phyloP scores from a whole-genome alignment of 1,140 invertebrate species.

The Triops longicaudatus region DNA sequence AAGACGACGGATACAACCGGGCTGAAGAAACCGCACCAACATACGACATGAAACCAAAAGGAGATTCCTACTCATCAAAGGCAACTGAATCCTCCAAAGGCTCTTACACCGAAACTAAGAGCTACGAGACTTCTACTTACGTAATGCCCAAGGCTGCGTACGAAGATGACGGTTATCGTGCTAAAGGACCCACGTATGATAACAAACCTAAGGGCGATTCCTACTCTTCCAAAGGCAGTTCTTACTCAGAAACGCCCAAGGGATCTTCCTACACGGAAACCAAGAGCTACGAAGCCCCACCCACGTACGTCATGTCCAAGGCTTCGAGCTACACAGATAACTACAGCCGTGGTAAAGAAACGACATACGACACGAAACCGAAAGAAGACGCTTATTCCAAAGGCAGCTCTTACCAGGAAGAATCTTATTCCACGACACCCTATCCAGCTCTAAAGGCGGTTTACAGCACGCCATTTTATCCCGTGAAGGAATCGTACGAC shows the following conservation, averaged over 20 bases:
- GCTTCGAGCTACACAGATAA: neutral
- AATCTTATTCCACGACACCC: neutral
- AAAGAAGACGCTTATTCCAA: neutral
- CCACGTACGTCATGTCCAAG: neutral
- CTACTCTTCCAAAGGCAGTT: neutral
- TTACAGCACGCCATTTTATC: slow-evolving; percentile 1
- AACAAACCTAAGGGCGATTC: neutral
- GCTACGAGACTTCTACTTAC: neutral
- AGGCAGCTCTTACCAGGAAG: neutral
- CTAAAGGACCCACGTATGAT: neutral
- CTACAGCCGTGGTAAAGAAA: neutral
- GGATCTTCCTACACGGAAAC: neutral
- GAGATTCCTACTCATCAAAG: too few species aligned
- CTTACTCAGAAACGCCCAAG: neutral
- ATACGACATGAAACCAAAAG: too few species aligned
- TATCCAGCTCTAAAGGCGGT: neutral
- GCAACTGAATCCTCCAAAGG: too few species aligned
- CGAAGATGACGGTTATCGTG: too few species aligned
- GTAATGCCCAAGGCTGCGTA: too few species aligned
- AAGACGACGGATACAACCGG: too few species aligned
- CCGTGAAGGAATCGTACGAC: slow-evolving; percentile 16
- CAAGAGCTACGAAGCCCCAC: slow-evolving; percentile 16
- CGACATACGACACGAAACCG: neutral
- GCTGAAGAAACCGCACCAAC: too few species aligned
- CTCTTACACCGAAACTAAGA: neutral